phyloP scores from a whole-genome alignment of 2,797 vertebrate species.

The Phoebastria nigripes region DNA sequence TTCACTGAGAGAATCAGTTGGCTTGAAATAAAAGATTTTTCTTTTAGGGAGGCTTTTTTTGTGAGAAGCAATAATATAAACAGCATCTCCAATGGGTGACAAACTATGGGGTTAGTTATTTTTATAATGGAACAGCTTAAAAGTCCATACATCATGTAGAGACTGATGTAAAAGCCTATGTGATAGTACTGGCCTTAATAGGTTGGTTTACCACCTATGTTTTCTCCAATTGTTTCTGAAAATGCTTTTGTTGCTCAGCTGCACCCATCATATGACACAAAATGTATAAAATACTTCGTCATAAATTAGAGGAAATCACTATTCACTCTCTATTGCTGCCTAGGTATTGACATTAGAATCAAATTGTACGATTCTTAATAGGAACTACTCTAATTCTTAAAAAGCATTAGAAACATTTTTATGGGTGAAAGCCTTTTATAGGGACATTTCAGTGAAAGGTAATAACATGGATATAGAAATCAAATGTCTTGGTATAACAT shows the following conservation, averaged over 20 bases:
- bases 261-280: background rate
- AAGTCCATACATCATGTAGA: background rate
- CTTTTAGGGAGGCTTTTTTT: background rate
- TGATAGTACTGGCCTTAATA: background rate
- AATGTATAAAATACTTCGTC: background rate
- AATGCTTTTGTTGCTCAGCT: background rate
- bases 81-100: background rate
- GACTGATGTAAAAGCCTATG: background rate
- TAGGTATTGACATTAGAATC: background rate
- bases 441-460: background rate
- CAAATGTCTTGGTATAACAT: background rate
- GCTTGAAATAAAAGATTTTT: background rate
- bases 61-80: background rate
- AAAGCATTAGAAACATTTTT: background rate
- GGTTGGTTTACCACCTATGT: accelerated
- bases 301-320: background rate
- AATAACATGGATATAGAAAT: background rate
- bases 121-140: background rate
- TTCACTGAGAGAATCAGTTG: background rate
- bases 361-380: background rate
- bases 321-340: background rate
- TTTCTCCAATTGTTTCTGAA: background rate
- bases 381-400: background rate
- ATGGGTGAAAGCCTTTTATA: background rate
- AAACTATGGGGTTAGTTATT: background rate